Conservation (phyloP, 2,888 invertebrate species). For the Diplazon laetatorius region DNA sequence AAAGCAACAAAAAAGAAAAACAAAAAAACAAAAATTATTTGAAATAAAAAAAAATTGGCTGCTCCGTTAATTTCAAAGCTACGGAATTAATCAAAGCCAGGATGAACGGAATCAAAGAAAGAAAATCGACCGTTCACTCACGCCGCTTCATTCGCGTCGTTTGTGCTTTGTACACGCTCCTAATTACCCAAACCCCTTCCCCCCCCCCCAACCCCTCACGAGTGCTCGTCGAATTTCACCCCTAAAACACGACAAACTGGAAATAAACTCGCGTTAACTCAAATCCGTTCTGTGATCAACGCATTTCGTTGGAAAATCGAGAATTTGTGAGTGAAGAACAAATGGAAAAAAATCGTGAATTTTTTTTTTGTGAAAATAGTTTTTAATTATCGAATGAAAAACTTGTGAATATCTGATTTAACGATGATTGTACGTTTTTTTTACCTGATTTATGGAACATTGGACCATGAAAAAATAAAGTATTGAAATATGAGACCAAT, state of each 20-base stretch:
- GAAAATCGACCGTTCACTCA: neutral
- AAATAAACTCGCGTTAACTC: neutral
- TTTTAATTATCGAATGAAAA: no score
- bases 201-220: neutral
- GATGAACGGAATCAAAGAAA: neutral
- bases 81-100: neutral
- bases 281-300: neutral
- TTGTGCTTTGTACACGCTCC: slow-evolving; percentile 74
- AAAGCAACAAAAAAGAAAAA: neutral
- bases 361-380: no score
- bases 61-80: neutral
- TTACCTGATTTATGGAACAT: no score
- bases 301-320: no score
- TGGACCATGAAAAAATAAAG: no score
- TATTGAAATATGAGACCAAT: neutral
- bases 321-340: no score
- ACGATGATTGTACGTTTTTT: neutral
- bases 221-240: neutral
- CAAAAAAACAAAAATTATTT: neutral
- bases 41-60: neutral
- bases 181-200: slow-evolving; percentile 72
- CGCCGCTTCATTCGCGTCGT: slow-evolving; percentile 69
- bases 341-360: no score
- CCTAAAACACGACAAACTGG: neutral
- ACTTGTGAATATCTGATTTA: neutral